A percentile compares a stretch with the other conserved stretches of the same genome.
phyloP scores from a whole-genome alignment of 2,113 vertebrate species.

The Eptesicus fuscus region DNA sequence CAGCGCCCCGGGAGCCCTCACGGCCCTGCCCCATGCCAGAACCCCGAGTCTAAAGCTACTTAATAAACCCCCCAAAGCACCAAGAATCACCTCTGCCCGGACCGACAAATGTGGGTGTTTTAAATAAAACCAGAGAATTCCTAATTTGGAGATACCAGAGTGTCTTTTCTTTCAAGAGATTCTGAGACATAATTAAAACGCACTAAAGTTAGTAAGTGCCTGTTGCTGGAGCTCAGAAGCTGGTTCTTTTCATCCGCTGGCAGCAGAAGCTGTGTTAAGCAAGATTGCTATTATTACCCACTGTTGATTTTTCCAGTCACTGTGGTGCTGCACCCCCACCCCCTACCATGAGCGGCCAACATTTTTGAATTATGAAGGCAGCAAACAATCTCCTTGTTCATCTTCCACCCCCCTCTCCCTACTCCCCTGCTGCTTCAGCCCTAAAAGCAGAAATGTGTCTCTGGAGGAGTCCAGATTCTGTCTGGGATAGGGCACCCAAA shows the following conservation, averaged over 20 bases:
- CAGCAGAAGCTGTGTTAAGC: constrained; percentile 28
- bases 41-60: neutral
- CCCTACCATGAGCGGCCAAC: neutral
- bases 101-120: neutral
- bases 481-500: neutral
- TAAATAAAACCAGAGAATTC: constrained; percentile 34
- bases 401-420: neutral
- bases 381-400: neutral
- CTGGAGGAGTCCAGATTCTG: neutral
- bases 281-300: constrained; percentile 56
- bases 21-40: neutral
- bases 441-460: neutral
- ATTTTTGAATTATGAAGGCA: neutral
- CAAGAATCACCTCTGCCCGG: neutral
- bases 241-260: neutral
- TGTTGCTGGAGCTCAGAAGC: neutral
- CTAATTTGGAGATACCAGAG: constrained; percentile 51
- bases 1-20: neutral
- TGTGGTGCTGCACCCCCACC: neutral
- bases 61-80: neutral
- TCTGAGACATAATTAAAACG: constrained; percentile 28
- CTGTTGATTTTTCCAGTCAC: constrained; percentile 54
- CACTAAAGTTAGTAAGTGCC: constrained; percentile 46
- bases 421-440: neutral
- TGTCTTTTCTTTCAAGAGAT: constrained; percentile 13